A percentile compares a stretch with the other conserved stretches of the same genome.
These are phyloP conservation scores for Orientallactaga bullata DNA, from an alignment of 2,113 vertebrate genomes.

Conservation along the genomic window DNA sequence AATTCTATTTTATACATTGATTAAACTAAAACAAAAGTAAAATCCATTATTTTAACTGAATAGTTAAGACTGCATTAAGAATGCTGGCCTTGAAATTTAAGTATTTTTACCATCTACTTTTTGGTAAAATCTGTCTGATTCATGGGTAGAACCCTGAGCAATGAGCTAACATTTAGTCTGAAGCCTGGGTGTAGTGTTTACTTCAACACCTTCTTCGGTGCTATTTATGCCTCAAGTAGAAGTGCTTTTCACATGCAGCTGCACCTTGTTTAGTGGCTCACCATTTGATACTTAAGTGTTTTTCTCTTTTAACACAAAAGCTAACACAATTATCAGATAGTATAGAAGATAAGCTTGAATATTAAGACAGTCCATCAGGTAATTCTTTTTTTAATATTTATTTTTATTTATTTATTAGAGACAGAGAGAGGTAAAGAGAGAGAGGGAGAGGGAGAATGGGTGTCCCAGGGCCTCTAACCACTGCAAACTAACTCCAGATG, in stretches of 20 bases:
- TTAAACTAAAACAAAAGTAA: constrained; percentile 41
- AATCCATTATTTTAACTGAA: constrained; percentile 17
- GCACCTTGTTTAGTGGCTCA: not conserved
- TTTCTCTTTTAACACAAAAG: constrained; percentile 60
- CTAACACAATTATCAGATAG: constrained; percentile 24
- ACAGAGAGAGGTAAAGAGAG: no score
- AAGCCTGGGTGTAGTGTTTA: not conserved
- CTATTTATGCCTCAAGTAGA: not conserved
- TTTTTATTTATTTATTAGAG: no score
- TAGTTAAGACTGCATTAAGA: not conserved
- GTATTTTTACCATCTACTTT: not conserved
- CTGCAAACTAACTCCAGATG: no score
- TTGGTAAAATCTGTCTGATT: not conserved
- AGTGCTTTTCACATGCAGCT: not conserved
- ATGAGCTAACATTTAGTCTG: not conserved
- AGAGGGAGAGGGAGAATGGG: no score
- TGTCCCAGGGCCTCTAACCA: no score
- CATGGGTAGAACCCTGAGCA: not conserved
- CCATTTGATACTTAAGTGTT: constrained; percentile 9
- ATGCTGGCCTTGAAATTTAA: not conserved
- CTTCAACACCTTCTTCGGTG: not conserved
- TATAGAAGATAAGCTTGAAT: constrained; percentile 68
- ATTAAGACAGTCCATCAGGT: constrained; percentile 53
- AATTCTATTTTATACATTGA: not conserved
- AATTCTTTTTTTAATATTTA: no score